Conservation (phyloP, 2,888 invertebrate species). For the Polymixis flavicincta region DNA sequence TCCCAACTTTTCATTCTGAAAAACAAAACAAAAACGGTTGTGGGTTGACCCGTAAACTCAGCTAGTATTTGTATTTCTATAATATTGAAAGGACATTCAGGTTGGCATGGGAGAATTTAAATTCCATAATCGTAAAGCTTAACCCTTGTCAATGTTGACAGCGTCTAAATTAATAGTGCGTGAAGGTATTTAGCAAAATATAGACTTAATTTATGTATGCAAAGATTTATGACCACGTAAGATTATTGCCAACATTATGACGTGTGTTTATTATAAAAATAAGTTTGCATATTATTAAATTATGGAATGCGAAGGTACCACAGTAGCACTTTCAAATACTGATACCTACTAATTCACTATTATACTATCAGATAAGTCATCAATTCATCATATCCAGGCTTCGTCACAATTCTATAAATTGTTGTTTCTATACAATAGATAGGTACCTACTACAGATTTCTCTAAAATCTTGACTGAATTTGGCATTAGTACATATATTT, state of each 20-base stretch:
- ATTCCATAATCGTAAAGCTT: conserved; percentile 80
- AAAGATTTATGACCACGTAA: conserved; percentile 64
- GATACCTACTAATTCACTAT: neutral
- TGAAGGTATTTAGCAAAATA: conserved; percentile 81
- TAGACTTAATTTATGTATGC: conserved; percentile 70
- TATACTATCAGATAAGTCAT: too few relatives aligned
- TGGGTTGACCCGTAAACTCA: neutral
- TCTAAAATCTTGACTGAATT: neutral
- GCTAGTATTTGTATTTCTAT: conserved; percentile 34
- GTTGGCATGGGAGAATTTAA: conserved; percentile 74
- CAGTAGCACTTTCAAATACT: conserved; percentile 1
- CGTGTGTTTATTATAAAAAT: conserved; percentile 24
- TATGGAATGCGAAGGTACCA: conserved; percentile 4
- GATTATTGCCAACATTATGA: conserved; percentile 45
- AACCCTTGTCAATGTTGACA: conserved; percentile 85
- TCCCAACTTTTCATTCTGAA: neutral
- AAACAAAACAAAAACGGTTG: neutral
- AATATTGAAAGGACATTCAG: conserved; percentile 52
- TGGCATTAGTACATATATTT: neutral
- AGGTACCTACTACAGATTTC: too few relatives aligned
- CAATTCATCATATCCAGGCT: too few relatives aligned
- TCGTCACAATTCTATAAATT: too few relatives aligned
- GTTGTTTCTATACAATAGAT: too few relatives aligned
- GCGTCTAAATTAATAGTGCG: conserved; percentile 84
- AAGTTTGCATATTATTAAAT: neutral